Percentiles rank a stretch among this genome's conserved stretches.
These are phyloP conservation scores for Pseudopleuronectes americanus DNA, from an alignment of 2,797 vertebrate genomes.

Conservation along the genomic window DNA sequence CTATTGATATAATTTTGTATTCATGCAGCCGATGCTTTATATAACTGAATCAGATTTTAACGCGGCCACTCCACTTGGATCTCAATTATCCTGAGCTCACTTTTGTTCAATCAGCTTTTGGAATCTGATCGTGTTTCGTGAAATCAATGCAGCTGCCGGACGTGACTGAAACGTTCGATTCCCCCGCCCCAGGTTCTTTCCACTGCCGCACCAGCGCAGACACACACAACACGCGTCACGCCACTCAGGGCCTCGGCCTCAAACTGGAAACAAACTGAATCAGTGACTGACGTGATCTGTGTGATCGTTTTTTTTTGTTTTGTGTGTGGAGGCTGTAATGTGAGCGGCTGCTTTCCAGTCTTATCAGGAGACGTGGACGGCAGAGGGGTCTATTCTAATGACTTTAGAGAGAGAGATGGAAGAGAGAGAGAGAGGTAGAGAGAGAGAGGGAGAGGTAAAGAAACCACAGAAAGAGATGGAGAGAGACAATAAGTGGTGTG, in stretches of 20 bases:
- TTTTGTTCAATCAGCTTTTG: too few species aligned
- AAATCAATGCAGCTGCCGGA: slow-evolving; percentile 7
- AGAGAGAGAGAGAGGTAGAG: background rate
- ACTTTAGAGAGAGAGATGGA: slow-evolving; percentile 40
- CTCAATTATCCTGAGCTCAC: background rate
- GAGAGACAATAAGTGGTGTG: background rate
- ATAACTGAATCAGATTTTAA: background rate
- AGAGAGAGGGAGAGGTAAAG: background rate
- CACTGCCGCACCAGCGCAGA: background rate
- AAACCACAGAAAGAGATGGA: slow-evolving; percentile 1
- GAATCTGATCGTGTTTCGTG: background rate
- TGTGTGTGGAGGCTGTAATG: slow-evolving; percentile 43
- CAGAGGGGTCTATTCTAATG: slow-evolving; percentile 53
- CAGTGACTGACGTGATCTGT: background rate
- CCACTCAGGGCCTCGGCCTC: background rate
- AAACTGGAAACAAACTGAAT: slow-evolving; percentile 23
- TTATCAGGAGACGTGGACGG: slow-evolving; percentile 36
- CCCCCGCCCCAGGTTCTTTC: slow-evolving; percentile 1
- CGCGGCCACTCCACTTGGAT: background rate
- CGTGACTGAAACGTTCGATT: slow-evolving; percentile 1
- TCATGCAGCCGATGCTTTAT: background rate
- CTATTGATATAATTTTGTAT: background rate
- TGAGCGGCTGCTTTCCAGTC: slow-evolving; percentile 54
- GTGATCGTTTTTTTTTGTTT: slow-evolving; percentile 18
- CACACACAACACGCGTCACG: slow-evolving; percentile 3